phyloP scores from a whole-genome alignment of 1,140 invertebrate species.

The Kradibia gibbosae region DNA sequence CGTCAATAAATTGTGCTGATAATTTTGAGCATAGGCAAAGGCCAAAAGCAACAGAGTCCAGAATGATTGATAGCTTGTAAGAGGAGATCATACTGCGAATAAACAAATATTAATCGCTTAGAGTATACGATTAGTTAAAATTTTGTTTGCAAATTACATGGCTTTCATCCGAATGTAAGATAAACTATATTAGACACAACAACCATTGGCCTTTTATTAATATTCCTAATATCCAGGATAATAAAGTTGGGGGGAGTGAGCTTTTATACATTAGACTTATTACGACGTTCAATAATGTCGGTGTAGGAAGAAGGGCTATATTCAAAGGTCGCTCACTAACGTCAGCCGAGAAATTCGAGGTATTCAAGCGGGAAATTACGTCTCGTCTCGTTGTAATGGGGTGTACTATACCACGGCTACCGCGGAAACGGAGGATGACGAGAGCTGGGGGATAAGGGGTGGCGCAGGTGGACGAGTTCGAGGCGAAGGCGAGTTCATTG shows the following conservation, averaged over 20 bases:
- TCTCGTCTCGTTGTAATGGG: slow-evolving; percentile 27
- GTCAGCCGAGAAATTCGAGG: background rate
- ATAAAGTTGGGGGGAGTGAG: background rate
- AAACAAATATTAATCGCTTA: too few relatives aligned
- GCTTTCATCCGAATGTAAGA: too few relatives aligned
- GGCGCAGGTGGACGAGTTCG: slow-evolving; percentile 11
- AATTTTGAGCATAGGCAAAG: too few relatives aligned
- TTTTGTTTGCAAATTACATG: too few relatives aligned
- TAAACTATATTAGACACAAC: too few relatives aligned
- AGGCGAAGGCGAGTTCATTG: background rate
- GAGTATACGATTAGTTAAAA: too few relatives aligned
- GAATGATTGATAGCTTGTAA: too few relatives aligned
- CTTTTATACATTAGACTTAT: background rate
- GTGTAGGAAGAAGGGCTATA: background rate
- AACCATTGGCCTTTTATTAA: too few relatives aligned
- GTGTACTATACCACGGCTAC: background rate
- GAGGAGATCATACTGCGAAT: too few relatives aligned
- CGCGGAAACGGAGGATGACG: background rate
- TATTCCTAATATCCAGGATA: background rate
- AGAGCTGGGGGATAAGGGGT: too few relatives aligned
- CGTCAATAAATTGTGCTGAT: too few relatives aligned
- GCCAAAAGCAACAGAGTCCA: too few relatives aligned
- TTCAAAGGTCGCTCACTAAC: background rate
- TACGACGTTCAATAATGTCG: slow-evolving; percentile 12
- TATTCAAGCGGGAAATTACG: slow-evolving; percentile 23